A percentile compares a stretch with the other conserved stretches of the same genome.
Conservation (phyloP, 2,888 invertebrate genomes). For the Agonopterix heracliana region DNA sequence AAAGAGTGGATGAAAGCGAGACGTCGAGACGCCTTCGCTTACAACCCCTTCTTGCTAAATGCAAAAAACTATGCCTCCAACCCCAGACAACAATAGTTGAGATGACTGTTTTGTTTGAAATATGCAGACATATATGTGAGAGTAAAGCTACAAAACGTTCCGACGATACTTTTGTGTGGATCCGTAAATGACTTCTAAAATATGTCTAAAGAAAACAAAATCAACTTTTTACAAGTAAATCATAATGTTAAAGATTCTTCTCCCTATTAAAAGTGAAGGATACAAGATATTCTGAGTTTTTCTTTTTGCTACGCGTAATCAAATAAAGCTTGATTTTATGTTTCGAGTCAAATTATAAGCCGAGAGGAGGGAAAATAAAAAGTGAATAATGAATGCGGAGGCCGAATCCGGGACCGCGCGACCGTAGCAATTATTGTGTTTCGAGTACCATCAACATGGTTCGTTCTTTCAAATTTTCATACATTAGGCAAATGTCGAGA, state of each 20-base stretch:
- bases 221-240: conserved; percentile 41
- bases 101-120: conserved; percentile 56
- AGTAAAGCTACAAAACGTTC: background rate
- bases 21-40: conserved; percentile 53
- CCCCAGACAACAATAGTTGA: conserved; percentile 57
- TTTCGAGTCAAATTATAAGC: conserved; percentile 75
- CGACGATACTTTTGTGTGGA: background rate
- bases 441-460: conserved; percentile 74
- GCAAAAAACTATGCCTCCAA: conserved; percentile 58
- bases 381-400: conserved; percentile 75
- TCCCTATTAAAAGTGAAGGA: conserved; percentile 60
- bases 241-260: conserved; percentile 42
- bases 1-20: conserved; percentile 68
- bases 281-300: conserved; percentile 56
- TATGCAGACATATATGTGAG: background rate
- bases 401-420: conserved; percentile 68
- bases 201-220: conserved; percentile 27
- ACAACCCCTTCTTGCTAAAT: conserved; percentile 63
- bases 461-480: conserved; percentile 74
- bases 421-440: conserved; percentile 75
- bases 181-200: conserved; percentile 13
- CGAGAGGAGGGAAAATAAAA: conserved; percentile 71
- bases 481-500: conserved; percentile 74
- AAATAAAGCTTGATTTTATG: conserved; percentile 76
- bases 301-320: conserved; percentile 65